phyloP scores from a whole-genome alignment of 2,888 invertebrate genomes.

The Calliopum simillimum region DNA sequence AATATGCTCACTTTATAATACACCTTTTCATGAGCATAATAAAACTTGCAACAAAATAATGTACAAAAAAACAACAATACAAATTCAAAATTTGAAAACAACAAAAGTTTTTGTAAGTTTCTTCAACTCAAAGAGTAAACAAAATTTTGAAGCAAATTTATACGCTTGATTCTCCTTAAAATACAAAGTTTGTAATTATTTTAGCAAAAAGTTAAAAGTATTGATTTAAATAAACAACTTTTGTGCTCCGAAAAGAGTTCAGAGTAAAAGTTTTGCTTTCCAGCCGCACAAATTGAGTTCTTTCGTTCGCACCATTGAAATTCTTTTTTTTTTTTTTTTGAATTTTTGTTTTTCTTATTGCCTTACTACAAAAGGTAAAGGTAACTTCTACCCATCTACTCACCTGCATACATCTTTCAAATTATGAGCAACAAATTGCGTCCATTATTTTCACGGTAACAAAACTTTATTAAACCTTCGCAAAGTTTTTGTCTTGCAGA shows the following conservation, averaged over 20 bases:
- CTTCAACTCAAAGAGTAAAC: neutral
- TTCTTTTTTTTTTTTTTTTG: no score
- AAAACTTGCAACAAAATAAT: no score
- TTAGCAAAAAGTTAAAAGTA: neutral
- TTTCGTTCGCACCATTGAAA: no score
- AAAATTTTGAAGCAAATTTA: neutral
- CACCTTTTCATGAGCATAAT: no score
- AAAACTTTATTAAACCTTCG: slow-evolving; percentile 16
- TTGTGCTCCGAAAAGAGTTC: no score
- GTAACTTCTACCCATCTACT: no score
- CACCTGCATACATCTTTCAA: neutral
- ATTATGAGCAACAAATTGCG: slow-evolving; percentile 16
- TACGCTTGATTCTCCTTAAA: slow-evolving; percentile 1
- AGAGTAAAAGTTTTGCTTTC: neutral
- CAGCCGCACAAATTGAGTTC: neutral
- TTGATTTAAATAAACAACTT: no score
- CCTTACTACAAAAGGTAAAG: neutral
- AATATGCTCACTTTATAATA: no score
- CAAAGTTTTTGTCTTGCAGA: neutral
- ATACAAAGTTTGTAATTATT: neutral
- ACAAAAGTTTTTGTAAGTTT: neutral
- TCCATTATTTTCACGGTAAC: slow-evolving; percentile 6
- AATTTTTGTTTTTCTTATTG: neutral
- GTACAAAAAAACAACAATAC: neutral
- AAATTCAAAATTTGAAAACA: neutral